Evolutionary conservation across 1,140 invertebrate species (phyloP), one percentile per base, ranked within the genome.

Genomic region (Sitodiplosis mosellana): DNA sequence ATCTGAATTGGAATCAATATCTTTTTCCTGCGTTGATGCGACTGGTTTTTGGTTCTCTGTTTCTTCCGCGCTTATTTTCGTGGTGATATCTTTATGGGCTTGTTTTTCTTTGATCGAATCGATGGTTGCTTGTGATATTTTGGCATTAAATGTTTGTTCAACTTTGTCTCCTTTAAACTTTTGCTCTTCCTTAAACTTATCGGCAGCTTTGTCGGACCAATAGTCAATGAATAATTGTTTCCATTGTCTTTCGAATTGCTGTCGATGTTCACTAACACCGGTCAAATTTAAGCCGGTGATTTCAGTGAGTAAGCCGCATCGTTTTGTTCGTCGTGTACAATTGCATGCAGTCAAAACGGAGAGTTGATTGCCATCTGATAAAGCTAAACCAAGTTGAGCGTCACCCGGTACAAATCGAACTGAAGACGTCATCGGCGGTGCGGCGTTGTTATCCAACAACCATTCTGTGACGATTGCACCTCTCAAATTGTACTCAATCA

Each of bases 361-460:
- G 5, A 48, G 14, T 19, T 21, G 22, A 20, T 48, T 33, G 6
- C 48, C 48, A 48, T 48, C 42, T 14, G n/a, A 17, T 8, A 48
- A 34, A 2, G 48, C 48, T 18, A 44, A 18, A 6, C 48, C 48
- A 14, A 48, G 27, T 11, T 48, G 14, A 2, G 33, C 19, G n/a
- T 45, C 21, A 14, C 34, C 8, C 2, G 48, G 48, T 15, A 48
- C 14, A 48, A 48, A 48, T 19, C 48, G 19, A 37, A 34, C 41
- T 2, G 14, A 11, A 20, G 14, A 10, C 2, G 17, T 27, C 2
- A n/a, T 3, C 1, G 33, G 4, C 14, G 48, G 48, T 27, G 27
- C 27, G 10, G 4, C 27, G 10, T 27, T 10, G 10, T 3, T 10
- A 27, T 27, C 10, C 8, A 44, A 27, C 34, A 36, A 10, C 48